Evolutionary conservation across 2,888 invertebrate species (phyloP), one percentile per base, ranked within the genome.

Genomic region (Malachius bipustulatus): DNA sequence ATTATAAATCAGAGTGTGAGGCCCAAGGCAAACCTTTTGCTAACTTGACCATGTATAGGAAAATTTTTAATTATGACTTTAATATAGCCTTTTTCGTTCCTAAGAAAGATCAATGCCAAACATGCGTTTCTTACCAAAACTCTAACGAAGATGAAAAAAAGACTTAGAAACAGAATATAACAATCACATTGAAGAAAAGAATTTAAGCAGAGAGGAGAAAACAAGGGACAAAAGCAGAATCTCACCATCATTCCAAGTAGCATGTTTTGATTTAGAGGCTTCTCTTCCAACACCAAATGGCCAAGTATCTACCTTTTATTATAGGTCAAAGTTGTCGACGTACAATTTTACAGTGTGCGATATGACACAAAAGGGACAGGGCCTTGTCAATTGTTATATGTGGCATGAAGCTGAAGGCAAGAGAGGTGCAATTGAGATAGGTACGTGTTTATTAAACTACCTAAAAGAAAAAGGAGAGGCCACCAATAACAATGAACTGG

Each of bases 341-440:
- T n/a, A n/a, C n/a, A n/a, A n/a, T n/a, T n/a, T n/a, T n/a, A n/a
- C n/a, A n/a, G n/a, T n/a, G n/a, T n/a, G n/a, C n/a, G n/a, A n/a
- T n/a, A n/a, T n/a, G n/a, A n/a, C n/a, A n/a, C n/a, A n/a, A n/a
- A n/a, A n/a, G n/a, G n/a, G n/a, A n/a, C n/a, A n/a, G n/a, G n/a
- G n/a, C n/a, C n/a, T n/a, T n/a, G n/a, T n/a, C n/a, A n/a, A n/a
- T 51, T 56, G 32, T 38, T 47, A 4, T n/a, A n/a, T n/a, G n/a
- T n/a, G n/a, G n/a, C n/a, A n/a, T n/a, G n/a, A n/a, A n/a, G n/a
- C n/a, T n/a, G 39, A 50, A 4, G 51, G 47, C 2, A 37, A 50
- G 29, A 44, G 53, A 36, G 54, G 51, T 39, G 47, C 45, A n/a
- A 52, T 50, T 14, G 51, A 52, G 37, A 44, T 54, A 26, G 53